phyloP scores from a whole-genome alignment of 2,113 vertebrate species.

The Steatornis caripensis region DNA sequence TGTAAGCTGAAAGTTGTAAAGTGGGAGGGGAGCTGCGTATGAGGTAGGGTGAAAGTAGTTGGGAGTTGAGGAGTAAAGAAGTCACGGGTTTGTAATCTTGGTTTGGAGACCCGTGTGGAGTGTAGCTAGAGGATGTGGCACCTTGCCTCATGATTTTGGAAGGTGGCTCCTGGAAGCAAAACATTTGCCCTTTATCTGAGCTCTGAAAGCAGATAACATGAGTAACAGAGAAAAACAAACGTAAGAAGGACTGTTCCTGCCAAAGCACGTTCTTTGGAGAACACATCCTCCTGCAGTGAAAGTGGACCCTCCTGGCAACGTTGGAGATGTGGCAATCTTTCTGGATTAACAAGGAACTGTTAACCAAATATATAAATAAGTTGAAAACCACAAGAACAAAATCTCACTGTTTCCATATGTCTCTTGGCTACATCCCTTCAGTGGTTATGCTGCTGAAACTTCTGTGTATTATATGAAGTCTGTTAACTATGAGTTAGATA shows the following conservation, averaged over 20 bases:
- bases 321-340: not conserved
- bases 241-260: not conserved
- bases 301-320: not conserved
- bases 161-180: not conserved
- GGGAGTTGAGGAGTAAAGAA: not conserved
- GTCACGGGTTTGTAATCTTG: not conserved
- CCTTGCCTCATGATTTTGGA: not conserved
- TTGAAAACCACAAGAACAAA: constrained; percentile 1
- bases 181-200: not conserved
- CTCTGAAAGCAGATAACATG: not conserved
- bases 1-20: not conserved
- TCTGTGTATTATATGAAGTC: not conserved
- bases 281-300: not conserved
- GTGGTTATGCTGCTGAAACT: constrained; percentile 6
- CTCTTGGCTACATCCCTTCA: not conserved
- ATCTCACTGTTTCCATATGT: constrained; percentile 11
- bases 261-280: constrained; percentile 8
- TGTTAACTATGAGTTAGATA: constrained; percentile 3
- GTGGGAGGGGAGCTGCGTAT: not conserved
- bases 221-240: not conserved
- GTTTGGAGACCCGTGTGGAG: not conserved
- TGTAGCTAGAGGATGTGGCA: not conserved
- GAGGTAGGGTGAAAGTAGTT: not conserved
- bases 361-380: constrained; percentile 35
- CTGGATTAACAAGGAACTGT: not conserved